Evolutionary conservation across 2,113 vertebrate genomes (phyloP).

Genomic region (Microtus pennsylvanicus): DNA sequence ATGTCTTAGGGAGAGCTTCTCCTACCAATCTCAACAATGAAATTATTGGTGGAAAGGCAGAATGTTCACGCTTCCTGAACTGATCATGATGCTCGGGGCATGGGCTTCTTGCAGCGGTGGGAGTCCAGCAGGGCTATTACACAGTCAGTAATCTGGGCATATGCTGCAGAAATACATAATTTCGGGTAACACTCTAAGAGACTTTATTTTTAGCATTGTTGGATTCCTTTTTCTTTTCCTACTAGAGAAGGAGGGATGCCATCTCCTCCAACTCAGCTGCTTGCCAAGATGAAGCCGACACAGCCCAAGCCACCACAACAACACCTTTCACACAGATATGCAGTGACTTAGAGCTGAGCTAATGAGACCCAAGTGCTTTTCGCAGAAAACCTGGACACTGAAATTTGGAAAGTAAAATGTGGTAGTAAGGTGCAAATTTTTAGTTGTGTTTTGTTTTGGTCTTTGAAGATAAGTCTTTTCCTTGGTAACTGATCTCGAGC

Average conservation of each 20-base stretch:
- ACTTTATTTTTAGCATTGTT: constrained; percentile 66
- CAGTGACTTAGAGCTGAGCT: background rate
- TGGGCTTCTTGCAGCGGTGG: background rate
- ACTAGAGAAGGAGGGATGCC: background rate
- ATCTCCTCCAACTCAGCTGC: background rate
- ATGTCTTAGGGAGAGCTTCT: constrained; percentile 28
- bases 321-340: background rate
- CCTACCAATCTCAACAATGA: background rate
- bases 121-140: constrained; percentile 39
- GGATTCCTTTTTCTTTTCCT: background rate
- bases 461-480: background rate
- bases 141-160: constrained; percentile 46
- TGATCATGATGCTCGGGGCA: constrained; percentile 11
- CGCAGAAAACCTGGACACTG: constrained; percentile 12
- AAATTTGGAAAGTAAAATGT: background rate
- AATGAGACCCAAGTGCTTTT: constrained; percentile 34
- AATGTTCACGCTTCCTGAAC: background rate
- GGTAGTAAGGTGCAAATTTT: background rate
- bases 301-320: background rate
- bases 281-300: constrained; percentile 40
- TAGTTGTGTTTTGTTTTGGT: background rate
- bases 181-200: constrained; percentile 60
- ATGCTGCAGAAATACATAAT: constrained; percentile 64
- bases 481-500: background rate
- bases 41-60: constrained; percentile 45